Evolutionary conservation across 2,113 vertebrate species (phyloP), one percentile per base, ranked within the genome.

Genomic region (Solea solea): DNA sequence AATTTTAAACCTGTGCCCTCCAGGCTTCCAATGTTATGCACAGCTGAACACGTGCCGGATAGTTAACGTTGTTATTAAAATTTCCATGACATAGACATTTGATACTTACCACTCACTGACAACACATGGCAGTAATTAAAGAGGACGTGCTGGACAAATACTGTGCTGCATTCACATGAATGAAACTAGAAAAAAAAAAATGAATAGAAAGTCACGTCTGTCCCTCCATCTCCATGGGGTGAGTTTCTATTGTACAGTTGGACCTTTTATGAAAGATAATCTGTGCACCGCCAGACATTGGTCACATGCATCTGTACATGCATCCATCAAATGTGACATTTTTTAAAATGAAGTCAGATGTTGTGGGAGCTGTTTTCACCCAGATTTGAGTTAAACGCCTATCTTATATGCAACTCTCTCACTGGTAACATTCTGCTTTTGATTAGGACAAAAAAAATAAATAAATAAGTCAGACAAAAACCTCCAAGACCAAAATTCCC

Each of bases 1-100:
- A 3, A 8, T 44, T 44, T 12, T 10, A 42, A 60, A 39, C 60
- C 15, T 14, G 11, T 8, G 21, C 16, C 3, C 2, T 69, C 15
- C 59, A 39, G 15, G 25, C 12, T 34, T 12, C 48, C 2, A 9
- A 9, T 16, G 34, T 16, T 21, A 14, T 27, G 21, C 52, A 70
- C 15, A 41, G 27, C 34, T 74, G 45, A 62, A 56, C 48, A 65
- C 2, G 58, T 28, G 21, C 2, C 13, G 13, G 6, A 1, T 34
- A 4, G 52, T 66, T 57, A 1, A 40, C 63, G 63, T 66, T 2
- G 27, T 40, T 10, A 63, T 68, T 53, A 51, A 67, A 25, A 70
- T 78, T 87, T 78, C 60, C 58, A 57, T 67, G 45, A 65, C 55
- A 56, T 58, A 25, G 5, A 16, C 5, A 45, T 8, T 34, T 68